Evolutionary conservation across 2,113 vertebrate species (phyloP).

Genomic region (Amphilophus citrinellus): DNA sequence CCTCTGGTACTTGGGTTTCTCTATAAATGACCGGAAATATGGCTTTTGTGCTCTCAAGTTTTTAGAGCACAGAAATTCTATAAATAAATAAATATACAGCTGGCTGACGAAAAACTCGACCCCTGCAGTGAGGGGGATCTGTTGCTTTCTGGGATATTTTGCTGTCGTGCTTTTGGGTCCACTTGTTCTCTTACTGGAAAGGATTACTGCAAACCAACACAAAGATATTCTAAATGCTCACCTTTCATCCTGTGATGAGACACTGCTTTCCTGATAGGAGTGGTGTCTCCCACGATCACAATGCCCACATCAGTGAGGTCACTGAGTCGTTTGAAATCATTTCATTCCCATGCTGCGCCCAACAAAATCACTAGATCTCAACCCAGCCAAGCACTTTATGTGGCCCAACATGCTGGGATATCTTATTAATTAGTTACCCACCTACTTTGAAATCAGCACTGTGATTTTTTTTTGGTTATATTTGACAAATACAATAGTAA

Average conservation of each 20-base stretch:
- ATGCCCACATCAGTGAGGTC: too few species aligned
- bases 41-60: background rate
- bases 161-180: background rate
- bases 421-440: background rate
- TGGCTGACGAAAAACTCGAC: background rate
- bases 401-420: too few species aligned
- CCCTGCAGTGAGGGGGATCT: background rate
- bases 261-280: background rate
- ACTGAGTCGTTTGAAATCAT: background rate
- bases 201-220: background rate
- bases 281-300: too few species aligned
- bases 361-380: background rate
- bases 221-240: background rate
- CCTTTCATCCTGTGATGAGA: background rate
- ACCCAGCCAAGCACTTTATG: too few species aligned
- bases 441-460: background rate
- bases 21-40: background rate
- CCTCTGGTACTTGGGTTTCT: background rate
- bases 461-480: background rate
- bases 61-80: background rate
- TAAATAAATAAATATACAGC: background rate
- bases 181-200: background rate
- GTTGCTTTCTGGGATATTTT: background rate
- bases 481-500: background rate
- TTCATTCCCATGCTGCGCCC: background rate